Conservation (phyloP, 2,113 vertebrate species). For the Clarias batrachus region DNA sequence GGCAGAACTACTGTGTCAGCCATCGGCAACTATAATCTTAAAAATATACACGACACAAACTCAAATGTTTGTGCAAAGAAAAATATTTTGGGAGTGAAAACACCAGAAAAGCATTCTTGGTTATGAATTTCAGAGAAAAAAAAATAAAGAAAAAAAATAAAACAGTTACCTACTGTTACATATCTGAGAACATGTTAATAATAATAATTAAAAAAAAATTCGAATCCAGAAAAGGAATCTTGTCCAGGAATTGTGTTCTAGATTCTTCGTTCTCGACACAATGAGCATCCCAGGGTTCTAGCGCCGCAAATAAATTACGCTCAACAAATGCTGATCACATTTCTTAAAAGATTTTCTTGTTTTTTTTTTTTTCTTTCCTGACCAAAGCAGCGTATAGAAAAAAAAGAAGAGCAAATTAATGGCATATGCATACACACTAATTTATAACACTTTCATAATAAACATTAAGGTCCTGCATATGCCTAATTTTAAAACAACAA, state of each 20-base stretch:
- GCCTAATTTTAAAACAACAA: conserved; percentile 53
- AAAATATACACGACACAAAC: background rate
- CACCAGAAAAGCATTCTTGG: background rate
- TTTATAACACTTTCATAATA: conserved; percentile 56
- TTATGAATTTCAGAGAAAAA: background rate
- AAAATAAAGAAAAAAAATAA: background rate
- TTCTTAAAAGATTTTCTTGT: background rate
- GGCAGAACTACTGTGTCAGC: conserved; percentile 40
- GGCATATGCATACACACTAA: background rate
- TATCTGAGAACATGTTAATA: background rate
- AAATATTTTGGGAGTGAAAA: background rate
- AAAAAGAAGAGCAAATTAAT: background rate
- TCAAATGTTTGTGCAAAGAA: background rate
- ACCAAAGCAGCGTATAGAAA: conserved; percentile 10
- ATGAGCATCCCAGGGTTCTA: background rate
- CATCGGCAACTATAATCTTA: background rate
- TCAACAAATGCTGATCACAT: conserved; percentile 28
- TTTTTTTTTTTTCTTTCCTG: conserved; percentile 1
- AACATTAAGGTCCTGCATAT: conserved; percentile 61
- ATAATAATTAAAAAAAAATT: background rate
- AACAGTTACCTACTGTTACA: background rate
- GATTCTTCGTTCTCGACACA: background rate
- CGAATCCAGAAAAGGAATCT: background rate
- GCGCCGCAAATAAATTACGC: background rate
- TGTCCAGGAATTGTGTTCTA: background rate